These are phyloP conservation scores for Hippocampus abdominalis DNA, from an alignment of 2,113 vertebrate species.

Conservation along the genomic window DNA sequence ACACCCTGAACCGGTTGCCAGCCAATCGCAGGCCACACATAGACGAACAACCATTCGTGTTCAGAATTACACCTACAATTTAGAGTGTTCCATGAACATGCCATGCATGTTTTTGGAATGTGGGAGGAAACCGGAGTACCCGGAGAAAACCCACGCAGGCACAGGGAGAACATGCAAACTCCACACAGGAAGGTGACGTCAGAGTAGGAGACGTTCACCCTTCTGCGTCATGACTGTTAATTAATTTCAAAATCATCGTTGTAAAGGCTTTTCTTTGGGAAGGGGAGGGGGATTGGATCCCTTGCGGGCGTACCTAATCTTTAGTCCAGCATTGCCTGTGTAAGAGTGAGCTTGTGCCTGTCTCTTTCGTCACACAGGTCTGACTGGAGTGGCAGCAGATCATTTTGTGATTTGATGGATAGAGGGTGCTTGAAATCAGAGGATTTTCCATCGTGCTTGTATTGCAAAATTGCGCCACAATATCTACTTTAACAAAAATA, in stretches of 20 bases:
- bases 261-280: background rate
- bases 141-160: too few relatives aligned
- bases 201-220: too few relatives aligned
- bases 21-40: too few relatives aligned
- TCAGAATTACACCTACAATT: too few relatives aligned
- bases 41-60: too few relatives aligned
- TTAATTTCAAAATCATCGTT: too few relatives aligned
- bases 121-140: too few relatives aligned
- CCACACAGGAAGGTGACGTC: too few relatives aligned
- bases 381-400: conserved; percentile 40
- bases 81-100: too few relatives aligned
- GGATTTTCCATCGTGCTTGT: conserved; percentile 16
- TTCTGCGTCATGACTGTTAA: too few relatives aligned
- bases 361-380: background rate
- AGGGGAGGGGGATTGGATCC: background rate
- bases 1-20: too few relatives aligned
- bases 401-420: conserved; percentile 35
- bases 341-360: background rate
- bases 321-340: conserved; percentile 4
- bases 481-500: background rate
- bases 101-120: too few relatives aligned
- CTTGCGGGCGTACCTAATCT: background rate
- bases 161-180: background rate
- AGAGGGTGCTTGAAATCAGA: conserved; percentile 32
- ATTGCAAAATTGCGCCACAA: background rate